Percentiles rank a stretch among this genome's conserved stretches.
These are phyloP conservation scores for Tenodera sinensis DNA, from an alignment of 2,888 invertebrate species.

Conservation along the genomic window DNA sequence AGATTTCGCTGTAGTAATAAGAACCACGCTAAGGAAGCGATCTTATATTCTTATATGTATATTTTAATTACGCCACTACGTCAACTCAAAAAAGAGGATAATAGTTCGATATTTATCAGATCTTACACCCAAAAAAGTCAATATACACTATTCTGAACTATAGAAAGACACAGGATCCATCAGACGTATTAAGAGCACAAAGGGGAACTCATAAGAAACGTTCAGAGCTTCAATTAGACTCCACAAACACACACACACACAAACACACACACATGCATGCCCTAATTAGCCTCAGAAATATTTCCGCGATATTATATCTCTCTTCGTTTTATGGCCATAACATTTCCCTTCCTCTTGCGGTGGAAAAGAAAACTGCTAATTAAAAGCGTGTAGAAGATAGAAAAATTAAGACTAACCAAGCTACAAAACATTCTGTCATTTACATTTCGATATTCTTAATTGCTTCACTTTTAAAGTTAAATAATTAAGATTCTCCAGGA, in stretches of 20 bases:
- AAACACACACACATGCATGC: background rate
- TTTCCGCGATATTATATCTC: background rate
- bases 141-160: background rate
- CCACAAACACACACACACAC: no score
- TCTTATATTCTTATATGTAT: no score
- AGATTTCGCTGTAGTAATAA: no score
- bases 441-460: background rate
- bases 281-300: background rate
- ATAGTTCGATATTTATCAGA: no score
- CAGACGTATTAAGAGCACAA: background rate
- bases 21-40: no score
- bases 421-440: background rate
- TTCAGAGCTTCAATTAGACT: background rate
- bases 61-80: no score
- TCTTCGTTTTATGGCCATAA: background rate
- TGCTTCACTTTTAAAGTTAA: background rate
- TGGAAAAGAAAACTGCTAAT: background rate
- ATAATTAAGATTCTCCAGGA: no score
- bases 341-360: background rate
- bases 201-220: background rate
- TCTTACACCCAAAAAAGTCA: no score
- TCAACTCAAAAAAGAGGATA: no score
- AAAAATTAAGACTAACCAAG: background rate
- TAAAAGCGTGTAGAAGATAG: background rate
- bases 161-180: background rate